These are phyloP conservation scores for Stichodactyla helianthus DNA, from an alignment of 64 coral and sea anemone species.

Conservation along the genomic window DNA sequence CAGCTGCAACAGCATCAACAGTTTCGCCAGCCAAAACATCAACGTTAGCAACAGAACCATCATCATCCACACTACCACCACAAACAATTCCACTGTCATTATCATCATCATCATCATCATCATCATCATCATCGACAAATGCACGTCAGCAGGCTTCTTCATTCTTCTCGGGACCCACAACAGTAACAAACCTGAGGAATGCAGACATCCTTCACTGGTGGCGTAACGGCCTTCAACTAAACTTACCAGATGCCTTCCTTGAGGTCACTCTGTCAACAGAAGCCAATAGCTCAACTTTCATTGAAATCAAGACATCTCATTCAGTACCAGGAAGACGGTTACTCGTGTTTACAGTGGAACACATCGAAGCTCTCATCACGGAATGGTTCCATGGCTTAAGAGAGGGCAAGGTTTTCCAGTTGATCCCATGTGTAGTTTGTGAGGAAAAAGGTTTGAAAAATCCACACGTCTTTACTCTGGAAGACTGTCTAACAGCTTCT, in stretches of 20 bases:
- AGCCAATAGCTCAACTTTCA: not conserved
- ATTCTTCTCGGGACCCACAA: not conserved
- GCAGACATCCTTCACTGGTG: slow-evolving; percentile 10
- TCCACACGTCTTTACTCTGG: slow-evolving; percentile 34
- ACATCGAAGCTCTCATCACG: slow-evolving; percentile 25
- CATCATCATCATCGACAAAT: not conserved
- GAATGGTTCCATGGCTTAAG: slow-evolving; percentile 45
- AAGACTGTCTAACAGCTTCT: slow-evolving; percentile 13
- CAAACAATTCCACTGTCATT: not conserved
- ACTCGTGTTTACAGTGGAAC: slow-evolving; percentile 40
- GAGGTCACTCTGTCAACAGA: not conserved
- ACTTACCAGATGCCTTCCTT: not conserved
- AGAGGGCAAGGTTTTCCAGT: not conserved
- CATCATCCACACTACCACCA: not conserved
- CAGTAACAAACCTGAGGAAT: not conserved
- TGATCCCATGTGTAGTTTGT: slow-evolving; percentile 43
- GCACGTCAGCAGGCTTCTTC: not conserved
- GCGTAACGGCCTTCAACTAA: not conserved
- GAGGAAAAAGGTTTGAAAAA: not conserved
- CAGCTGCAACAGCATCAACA: not conserved
- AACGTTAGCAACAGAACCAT: not conserved
- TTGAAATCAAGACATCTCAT: slow-evolving; percentile 17
- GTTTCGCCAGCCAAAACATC: not conserved
- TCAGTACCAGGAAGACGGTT: slow-evolving; percentile 10
- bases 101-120: not conserved